Conservation (phyloP, 2,888 invertebrate genomes). For the Dione juno region DNA sequence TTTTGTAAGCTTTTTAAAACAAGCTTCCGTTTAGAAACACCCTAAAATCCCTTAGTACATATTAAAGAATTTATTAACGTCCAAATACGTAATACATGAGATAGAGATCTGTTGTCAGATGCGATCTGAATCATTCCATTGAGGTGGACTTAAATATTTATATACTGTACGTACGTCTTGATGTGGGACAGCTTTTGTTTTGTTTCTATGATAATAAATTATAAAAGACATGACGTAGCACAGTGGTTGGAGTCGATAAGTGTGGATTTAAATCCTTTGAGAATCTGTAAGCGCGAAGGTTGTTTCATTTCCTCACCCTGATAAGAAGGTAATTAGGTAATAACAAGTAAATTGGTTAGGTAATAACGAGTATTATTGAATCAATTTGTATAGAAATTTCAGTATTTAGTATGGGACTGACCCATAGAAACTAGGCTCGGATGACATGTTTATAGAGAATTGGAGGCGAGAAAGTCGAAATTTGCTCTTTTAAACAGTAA, state of each 20-base stretch:
- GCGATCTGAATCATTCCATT: constrained; percentile 45
- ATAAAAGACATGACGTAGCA: not conserved
- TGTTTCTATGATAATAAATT: constrained; percentile 34
- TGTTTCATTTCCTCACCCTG: too few species aligned
- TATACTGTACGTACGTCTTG: constrained; percentile 22
- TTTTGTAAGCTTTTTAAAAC: too few species aligned
- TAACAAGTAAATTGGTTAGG: too few species aligned
- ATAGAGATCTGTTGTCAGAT: constrained; percentile 42
- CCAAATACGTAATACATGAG: constrained; percentile 41
- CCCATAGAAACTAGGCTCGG: too few species aligned
- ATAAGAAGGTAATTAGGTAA: too few species aligned
- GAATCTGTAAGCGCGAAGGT: too few species aligned
- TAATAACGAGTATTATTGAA: too few species aligned
- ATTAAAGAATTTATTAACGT: constrained; percentile 42
- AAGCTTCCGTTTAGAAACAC: not conserved
- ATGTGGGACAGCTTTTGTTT: constrained; percentile 31
- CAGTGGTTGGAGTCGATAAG: not conserved
- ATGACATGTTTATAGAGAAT: too few species aligned
- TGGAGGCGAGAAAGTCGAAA: too few species aligned
- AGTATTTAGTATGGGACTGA: too few species aligned
- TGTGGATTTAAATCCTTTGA: not conserved
- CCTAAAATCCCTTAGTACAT: constrained; percentile 37
- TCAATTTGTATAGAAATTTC: too few species aligned
- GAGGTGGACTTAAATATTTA: constrained; percentile 40
- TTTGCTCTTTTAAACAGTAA: too few species aligned